Evolutionary conservation across 1,140 invertebrate species (phyloP).

Genomic region (Lepidurus apus): DNA sequence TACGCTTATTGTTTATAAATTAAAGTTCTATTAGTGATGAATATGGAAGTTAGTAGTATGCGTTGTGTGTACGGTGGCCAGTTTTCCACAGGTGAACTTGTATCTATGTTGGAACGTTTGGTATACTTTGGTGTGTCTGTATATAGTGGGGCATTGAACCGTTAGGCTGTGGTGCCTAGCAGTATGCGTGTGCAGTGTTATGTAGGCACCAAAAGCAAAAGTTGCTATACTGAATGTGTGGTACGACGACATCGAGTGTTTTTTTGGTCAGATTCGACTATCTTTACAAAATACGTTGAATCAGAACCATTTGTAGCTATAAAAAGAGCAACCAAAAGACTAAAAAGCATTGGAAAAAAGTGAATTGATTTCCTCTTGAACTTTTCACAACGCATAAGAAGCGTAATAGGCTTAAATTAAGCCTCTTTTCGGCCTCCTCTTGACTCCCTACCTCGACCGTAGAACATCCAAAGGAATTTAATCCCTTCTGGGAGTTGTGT

Average conservation of each 20-base stretch:
- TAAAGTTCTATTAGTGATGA: background rate
- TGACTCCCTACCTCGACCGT: no score
- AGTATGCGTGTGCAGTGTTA: background rate
- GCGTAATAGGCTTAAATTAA: no score
- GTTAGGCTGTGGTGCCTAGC: background rate
- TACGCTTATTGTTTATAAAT: background rate
- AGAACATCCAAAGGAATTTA: background rate
- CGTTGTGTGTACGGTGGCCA: background rate
- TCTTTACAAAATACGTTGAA: background rate
- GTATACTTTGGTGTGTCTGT: background rate
- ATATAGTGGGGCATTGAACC: constrained; percentile 14
- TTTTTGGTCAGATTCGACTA: background rate
- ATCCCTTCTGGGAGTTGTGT: background rate
- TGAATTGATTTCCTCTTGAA: no score
- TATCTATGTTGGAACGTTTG: background rate
- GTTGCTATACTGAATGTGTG: background rate
- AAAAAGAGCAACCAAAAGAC: no score
- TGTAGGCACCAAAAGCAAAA: background rate
- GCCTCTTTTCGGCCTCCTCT: no score
- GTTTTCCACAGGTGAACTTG: background rate
- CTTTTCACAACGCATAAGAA: no score
- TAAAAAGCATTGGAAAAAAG: no score
- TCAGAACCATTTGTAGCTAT: no score
- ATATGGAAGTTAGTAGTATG: background rate
- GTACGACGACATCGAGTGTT: background rate